Evolutionary conservation across 2,888 invertebrate genomes (phyloP), one percentile per base, ranked within the genome.

Genomic region (Athripsodes cinereus): DNA sequence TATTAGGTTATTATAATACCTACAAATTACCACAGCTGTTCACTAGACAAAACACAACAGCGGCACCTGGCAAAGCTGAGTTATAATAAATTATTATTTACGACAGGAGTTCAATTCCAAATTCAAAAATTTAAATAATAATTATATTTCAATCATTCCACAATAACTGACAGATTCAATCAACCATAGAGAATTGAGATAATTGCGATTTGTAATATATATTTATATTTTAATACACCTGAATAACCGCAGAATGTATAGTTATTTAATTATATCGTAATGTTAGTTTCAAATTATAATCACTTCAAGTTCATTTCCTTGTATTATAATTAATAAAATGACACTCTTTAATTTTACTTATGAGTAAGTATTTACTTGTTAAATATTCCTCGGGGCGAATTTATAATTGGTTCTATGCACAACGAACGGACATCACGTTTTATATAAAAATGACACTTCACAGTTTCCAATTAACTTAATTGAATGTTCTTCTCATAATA

Each of bases 401-500:
- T 40, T 3, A n/a, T 40, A 40, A 40, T 40, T 40, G 40, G 40
- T 40, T 40, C 11, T 40, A 26, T 26, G 10, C 40, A 13, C 2
- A 40, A 40, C 40, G 40, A 40, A 40, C 13, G 40, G 16, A 40
- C 40, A 40, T 16, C n/a, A 13, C 40, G n/a, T n/a, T 13, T 40
- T 40, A 3, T 19, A 47, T 20, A 47, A 47, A 47, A 52, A 19
- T 53, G 52, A 48, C 53, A 57, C 57, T 48, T 40, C 57, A 53
- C 53, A 34, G 53, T 57, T 53, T 48, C 49, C 48, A 57, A 57
- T 53, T 53, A 47, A 52, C 31, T 50, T 50, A 50, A 50, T 50
- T 50, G 50, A 50, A 26, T 21, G 26, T 50, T 26, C 21, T 26
- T 16, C 50, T 21, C 47, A 13, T 20, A 6, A 16, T 46, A 46